These are phyloP conservation scores for Ictalurus punctatus DNA, from an alignment of 2,113 vertebrate species.

Conservation along the genomic window DNA sequence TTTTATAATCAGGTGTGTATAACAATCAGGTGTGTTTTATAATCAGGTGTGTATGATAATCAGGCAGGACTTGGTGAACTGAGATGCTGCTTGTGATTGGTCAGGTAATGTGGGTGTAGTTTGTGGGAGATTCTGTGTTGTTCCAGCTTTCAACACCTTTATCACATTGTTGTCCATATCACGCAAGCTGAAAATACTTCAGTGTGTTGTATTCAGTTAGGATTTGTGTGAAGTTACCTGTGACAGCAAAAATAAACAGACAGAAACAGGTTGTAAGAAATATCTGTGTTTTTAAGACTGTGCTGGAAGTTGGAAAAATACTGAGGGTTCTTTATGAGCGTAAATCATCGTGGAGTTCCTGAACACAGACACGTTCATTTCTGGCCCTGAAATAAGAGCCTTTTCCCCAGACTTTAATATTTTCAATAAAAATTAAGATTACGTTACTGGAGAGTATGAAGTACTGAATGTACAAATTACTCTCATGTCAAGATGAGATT, in stretches of 20 bases:
- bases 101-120: neutral
- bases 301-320: neutral
- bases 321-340: neutral
- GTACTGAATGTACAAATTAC: conserved; percentile 24
- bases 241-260: neutral
- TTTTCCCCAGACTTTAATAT: neutral
- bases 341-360: neutral
- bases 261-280: neutral
- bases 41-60: too few relatives aligned
- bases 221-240: neutral
- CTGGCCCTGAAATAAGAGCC: neutral
- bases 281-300: neutral
- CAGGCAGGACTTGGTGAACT: too few relatives aligned
- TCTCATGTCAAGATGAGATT: conserved; percentile 20
- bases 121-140: neutral
- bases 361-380: neutral
- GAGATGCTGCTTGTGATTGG: neutral
- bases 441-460: neutral
- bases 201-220: neutral
- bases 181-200: too few relatives aligned
- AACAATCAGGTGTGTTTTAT: too few relatives aligned
- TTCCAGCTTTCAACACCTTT: neutral
- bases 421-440: neutral
- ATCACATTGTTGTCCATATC: neutral
- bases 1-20: too few relatives aligned